Evolutionary conservation across 2,113 vertebrate species (phyloP), one percentile per base, ranked within the genome.

Genomic region (Cranoglanis bouderius): DNA sequence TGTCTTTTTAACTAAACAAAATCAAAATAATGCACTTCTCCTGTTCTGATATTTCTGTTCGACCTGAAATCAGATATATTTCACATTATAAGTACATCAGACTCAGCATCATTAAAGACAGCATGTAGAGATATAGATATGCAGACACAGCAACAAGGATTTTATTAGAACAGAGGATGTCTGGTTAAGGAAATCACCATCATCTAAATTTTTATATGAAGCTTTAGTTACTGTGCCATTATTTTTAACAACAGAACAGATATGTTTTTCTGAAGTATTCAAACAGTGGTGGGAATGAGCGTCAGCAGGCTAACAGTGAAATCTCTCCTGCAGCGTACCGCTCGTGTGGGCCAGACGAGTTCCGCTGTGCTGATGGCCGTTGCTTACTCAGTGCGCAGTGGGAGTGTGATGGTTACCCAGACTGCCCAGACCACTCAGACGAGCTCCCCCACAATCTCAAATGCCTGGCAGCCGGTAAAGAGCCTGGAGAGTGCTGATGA

Each of bases 401-500:
- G 98, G 98, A 99, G 85, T 99, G 98, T 92, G 98, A 99, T 16
- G 97, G 98, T 67, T 97, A 98, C 70, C 96, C 97, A 26, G 98
- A 99, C 95, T 99, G 98, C 90, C 96, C 96, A 87, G 98, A 99
- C 94, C 96, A 92, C 93, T 99, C 98, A 84, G 98, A 99, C 90
- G 98, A 99, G 92, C 96, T 97, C 43, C 98, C 98, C 43, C 93
- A 97, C 92, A 99, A 99, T 89, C 93, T 93, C 75, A 98, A 97
- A 94, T 99, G 98, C 94, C 96, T 93, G 93, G 97, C 94, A 92
- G 97, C 98, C 96, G 98, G 98, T 96, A 94, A 95, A 94, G 63
- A 74, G 59, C 83, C 67, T 49, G 72, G 46, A 83, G 67, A 81
- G 82, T 84, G 55, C 72, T 87, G 75, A 86, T 87, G 84, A 88